Evolutionary conservation across 2,888 invertebrate genomes (phyloP).

Genomic region (Eristalis intricaria): DNA sequence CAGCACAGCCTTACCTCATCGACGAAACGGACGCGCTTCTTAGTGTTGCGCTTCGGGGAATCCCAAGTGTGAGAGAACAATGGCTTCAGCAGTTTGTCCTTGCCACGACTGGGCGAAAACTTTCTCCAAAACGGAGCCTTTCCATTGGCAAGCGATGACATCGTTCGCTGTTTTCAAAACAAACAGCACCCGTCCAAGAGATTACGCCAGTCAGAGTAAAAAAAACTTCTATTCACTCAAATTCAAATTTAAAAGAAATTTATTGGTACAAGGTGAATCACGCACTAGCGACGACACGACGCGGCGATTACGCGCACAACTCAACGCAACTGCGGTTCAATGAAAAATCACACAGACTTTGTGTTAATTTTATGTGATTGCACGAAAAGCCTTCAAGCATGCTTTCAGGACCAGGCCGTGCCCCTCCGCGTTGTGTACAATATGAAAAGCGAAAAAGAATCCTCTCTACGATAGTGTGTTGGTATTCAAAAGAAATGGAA

Average conservation of each 20-base stretch:
- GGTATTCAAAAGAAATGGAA: conserved; percentile 61
- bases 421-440: conserved; percentile 33
- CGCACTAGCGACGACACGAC: conserved; percentile 44
- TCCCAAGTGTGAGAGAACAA: conserved; percentile 44
- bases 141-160: conserved; percentile 55
- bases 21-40: conserved; percentile 82
- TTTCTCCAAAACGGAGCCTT: conserved; percentile 77
- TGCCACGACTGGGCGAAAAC: conserved; percentile 71
- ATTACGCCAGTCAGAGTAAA: background rate
- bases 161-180: conserved; percentile 20
- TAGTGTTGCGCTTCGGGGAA: conserved; percentile 73
- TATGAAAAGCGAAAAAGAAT: conserved; percentile 48
- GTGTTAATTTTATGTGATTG: conserved; percentile 52
- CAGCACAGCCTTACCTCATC: conserved; percentile 75
- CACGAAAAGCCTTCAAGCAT: conserved; percentile 38
- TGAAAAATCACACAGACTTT: conserved; percentile 60
- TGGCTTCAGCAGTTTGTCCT: conserved; percentile 43
- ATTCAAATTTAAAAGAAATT: conserved; percentile 11
- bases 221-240: background rate
- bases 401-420: conserved; percentile 41
- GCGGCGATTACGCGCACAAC: conserved; percentile 59
- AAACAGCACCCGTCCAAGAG: conserved; percentile 6
- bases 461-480: conserved; percentile 38
- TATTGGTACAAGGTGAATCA: conserved; percentile 69
- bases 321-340: conserved; percentile 61